phyloP scores from a whole-genome alignment of 2,797 vertebrate species.

The Parambassis ranga region DNA sequence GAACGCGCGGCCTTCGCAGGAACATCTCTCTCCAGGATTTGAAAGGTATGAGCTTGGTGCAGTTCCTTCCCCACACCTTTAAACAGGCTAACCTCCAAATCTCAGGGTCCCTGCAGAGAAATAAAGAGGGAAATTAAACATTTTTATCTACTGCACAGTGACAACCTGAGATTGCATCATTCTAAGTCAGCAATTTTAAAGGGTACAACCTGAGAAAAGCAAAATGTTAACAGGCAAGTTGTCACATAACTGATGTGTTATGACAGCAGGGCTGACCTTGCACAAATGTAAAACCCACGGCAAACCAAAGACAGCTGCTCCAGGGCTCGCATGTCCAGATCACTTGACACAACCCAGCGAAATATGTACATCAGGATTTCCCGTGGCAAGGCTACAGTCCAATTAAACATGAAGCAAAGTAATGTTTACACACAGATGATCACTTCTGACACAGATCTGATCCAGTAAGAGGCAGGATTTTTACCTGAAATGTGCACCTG shows the following conservation, averaged over 20 bases:
- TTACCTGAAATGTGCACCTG: conserved; percentile 94
- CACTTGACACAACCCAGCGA: conserved; percentile 97
- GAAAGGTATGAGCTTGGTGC: conserved; percentile 89
- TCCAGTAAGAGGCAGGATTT: neutral
- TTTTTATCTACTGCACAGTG: too few relatives aligned
- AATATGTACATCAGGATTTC: conserved; percentile 99
- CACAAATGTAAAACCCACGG: conserved; percentile 97
- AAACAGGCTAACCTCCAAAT: conserved; percentile 95
- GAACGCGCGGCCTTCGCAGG: conserved; percentile 91
- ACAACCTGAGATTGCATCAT: neutral
- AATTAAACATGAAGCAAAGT: neutral
- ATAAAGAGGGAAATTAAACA: neutral
- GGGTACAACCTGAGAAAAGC: neutral
- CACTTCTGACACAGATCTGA: neutral
- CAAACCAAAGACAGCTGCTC: conserved; percentile 96
- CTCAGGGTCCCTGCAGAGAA: conserved; percentile 89
- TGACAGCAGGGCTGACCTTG: conserved; percentile 82
- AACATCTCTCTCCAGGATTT: conserved; percentile 98
- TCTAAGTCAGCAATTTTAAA: neutral
- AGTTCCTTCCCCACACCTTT: conserved; percentile 94
- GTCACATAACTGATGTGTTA: neutral
- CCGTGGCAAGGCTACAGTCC: conserved; percentile 86
- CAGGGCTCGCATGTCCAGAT: conserved; percentile 93
- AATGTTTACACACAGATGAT: neutral
- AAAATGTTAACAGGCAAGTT: neutral